Evolutionary conservation across 2,113 vertebrate species (phyloP).

Genomic region (Archocentrus centrarchus): DNA sequence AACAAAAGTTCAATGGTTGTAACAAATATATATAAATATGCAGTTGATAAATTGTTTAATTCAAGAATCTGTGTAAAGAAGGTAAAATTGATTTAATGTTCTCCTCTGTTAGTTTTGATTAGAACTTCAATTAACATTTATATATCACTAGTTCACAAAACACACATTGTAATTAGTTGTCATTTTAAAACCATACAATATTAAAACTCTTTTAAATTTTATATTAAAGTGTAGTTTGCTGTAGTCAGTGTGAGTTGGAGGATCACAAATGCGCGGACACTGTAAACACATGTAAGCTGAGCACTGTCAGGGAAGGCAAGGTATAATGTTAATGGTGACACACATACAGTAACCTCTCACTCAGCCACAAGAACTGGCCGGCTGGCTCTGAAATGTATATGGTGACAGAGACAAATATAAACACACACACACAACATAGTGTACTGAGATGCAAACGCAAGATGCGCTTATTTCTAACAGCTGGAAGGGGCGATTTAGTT

Average conservation of each 20-base stretch:
- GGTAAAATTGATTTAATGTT: no score
- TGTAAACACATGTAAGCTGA: constrained; percentile 43
- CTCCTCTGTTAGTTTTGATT: no score
- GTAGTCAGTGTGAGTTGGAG: not conserved
- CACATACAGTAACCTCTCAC: constrained; percentile 26
- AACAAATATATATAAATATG: no score
- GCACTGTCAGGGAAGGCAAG: constrained; percentile 1
- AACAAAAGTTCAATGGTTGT: no score
- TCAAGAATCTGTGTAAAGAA: no score
- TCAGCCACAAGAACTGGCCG: constrained; percentile 22
- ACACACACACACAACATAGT: not conserved
- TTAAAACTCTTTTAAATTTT: not conserved
- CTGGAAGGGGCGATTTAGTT: not conserved
- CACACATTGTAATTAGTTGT: not conserved
- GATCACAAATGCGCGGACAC: not conserved
- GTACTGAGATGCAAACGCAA: not conserved
- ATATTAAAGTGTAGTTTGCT: not conserved
- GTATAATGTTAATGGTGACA: constrained; percentile 17
- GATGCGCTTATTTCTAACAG: constrained; percentile 3
- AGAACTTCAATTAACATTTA: not conserved
- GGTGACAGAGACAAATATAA: constrained; percentile 25
- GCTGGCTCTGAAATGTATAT: not conserved
- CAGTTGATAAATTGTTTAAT: no score
- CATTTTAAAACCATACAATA: not conserved
- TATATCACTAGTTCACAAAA: not conserved